Conservation (phyloP, 2,888 invertebrate species). For the Nephrotoma flavescens region DNA sequence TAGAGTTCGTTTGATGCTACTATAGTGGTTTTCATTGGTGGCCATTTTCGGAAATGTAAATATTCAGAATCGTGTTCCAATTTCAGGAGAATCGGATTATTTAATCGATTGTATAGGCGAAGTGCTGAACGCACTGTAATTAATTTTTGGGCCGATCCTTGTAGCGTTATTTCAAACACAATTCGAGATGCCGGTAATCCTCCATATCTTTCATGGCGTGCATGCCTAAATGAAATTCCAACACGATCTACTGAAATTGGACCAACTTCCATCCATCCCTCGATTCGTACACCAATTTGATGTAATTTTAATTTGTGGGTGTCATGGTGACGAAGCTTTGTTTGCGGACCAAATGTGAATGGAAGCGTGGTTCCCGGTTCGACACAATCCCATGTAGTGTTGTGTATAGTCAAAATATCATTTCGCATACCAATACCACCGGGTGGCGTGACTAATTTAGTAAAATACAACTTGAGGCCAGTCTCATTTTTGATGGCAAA, state of each 20-base stretch:
- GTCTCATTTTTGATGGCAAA: conserved; percentile 88
- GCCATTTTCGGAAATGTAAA: conserved; percentile 15
- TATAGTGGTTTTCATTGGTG: conserved; percentile 25
- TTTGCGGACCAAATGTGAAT: conserved; percentile 71
- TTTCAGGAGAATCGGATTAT: conserved; percentile 55
- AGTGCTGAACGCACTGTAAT: conserved; percentile 86
- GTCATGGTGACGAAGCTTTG: conserved; percentile 54
- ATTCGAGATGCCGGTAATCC: conserved; percentile 49
- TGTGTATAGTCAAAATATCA: conserved; percentile 17
- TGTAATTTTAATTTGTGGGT: conserved; percentile 67
- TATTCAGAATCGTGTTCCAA: conserved; percentile 34
- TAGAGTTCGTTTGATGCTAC: conserved; percentile 43
- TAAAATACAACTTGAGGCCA: conserved; percentile 73
- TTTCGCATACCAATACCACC: conserved; percentile 36
- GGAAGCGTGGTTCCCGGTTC: conserved; percentile 62
- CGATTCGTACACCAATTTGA: conserved; percentile 76
- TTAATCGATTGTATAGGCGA: conserved; percentile 59
- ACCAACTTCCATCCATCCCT: conserved; percentile 74
- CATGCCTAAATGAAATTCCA: conserved; percentile 79
- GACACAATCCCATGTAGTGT: conserved; percentile 53
- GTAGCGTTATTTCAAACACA: conserved; percentile 80
- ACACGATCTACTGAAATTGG: conserved; percentile 93
- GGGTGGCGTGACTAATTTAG: conserved; percentile 60
- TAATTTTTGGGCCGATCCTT: conserved; percentile 87
- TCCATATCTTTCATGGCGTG: conserved; percentile 28